Evolutionary conservation across 2,113 vertebrate species (phyloP).

Genomic region (Peromyscus californicus): DNA sequence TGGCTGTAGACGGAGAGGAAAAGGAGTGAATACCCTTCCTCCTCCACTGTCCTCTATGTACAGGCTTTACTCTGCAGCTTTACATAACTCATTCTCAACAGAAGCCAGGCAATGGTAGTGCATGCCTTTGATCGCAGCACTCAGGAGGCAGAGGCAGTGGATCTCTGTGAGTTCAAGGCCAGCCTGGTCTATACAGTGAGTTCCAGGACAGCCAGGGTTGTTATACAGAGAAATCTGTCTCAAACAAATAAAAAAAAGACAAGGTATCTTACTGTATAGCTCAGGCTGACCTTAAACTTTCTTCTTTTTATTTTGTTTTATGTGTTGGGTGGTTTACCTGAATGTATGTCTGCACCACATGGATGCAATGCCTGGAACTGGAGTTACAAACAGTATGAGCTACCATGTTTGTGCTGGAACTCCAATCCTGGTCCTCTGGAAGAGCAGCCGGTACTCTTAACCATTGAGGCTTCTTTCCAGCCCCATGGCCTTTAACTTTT

Average conservation of each 20-base stretch:
- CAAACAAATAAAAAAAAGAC: background rate
- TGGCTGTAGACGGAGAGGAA: conserved; percentile 54
- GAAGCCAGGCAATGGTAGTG: background rate
- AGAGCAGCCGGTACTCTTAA: background rate
- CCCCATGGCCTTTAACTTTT: background rate
- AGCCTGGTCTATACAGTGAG: background rate
- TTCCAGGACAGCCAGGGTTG: background rate
- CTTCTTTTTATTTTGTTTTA: background rate
- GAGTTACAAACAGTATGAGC: background rate
- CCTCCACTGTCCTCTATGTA: background rate
- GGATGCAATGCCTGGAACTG: background rate
- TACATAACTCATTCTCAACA: background rate
- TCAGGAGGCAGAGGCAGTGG: background rate
- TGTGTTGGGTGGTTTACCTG: background rate
- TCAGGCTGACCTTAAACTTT: background rate
- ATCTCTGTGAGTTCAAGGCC: background rate
- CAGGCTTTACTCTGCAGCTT: background rate
- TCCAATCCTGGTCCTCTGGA: background rate
- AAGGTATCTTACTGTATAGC: background rate
- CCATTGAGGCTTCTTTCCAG: background rate
- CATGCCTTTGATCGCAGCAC: background rate
- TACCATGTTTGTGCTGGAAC: background rate
- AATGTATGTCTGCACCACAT: background rate
- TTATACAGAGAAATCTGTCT: background rate
- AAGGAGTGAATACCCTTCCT: background rate